A percentile compares a stretch with the other conserved stretches of the same genome.
Conservation (phyloP, 1,140 invertebrate genomes). For the Drosophila sturtevanti region DNA sequence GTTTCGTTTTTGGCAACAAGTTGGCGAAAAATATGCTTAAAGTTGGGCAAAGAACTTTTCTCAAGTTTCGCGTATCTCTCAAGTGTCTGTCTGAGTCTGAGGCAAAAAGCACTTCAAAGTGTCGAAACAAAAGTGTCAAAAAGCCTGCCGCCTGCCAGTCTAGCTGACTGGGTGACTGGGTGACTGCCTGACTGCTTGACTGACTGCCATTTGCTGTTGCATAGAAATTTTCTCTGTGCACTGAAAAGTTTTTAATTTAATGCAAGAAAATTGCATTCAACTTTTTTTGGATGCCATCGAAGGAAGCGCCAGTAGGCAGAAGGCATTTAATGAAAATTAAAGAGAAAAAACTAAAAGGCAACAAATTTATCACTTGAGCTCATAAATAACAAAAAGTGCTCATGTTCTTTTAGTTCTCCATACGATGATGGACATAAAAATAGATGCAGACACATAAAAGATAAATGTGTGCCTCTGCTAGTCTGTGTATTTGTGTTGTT, state of each 20-base stretch:
- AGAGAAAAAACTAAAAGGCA: slow-evolving; percentile 4
- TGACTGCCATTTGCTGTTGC: slow-evolving; percentile 11
- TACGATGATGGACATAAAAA: slow-evolving; percentile 52
- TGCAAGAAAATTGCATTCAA: slow-evolving; percentile 58
- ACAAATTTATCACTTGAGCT: slow-evolving; percentile 62
- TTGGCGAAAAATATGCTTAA: slow-evolving; percentile 63
- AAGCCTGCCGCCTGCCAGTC: slow-evolving; percentile 37
- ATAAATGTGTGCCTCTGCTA: slow-evolving; percentile 29
- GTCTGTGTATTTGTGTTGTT: slow-evolving; percentile 47
- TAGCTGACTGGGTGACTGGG: too few relatives aligned
- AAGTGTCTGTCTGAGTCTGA: slow-evolving; percentile 42
- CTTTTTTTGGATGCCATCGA: slow-evolving; percentile 34
- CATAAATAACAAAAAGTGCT: slow-evolving; percentile 70
- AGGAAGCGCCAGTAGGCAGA: slow-evolving; percentile 13
- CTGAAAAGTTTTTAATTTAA: slow-evolving; percentile 61
- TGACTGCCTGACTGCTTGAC: not conserved
- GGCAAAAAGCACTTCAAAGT: slow-evolving; percentile 68
- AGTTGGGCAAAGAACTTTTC: slow-evolving; percentile 49
- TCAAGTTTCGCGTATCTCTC: slow-evolving; percentile 47
- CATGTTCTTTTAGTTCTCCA: slow-evolving; percentile 3
- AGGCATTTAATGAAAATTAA: slow-evolving; percentile 23
- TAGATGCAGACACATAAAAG: slow-evolving; percentile 47
- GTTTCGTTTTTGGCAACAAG: slow-evolving; percentile 71
- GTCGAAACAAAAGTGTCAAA: slow-evolving; percentile 79
- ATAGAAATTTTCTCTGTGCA: slow-evolving; percentile 19